A percentile compares a stretch with the other conserved stretches of the same genome.
These are phyloP conservation scores for Meteorus colon DNA, from an alignment of 2,888 invertebrate genomes.

Conservation along the genomic window DNA sequence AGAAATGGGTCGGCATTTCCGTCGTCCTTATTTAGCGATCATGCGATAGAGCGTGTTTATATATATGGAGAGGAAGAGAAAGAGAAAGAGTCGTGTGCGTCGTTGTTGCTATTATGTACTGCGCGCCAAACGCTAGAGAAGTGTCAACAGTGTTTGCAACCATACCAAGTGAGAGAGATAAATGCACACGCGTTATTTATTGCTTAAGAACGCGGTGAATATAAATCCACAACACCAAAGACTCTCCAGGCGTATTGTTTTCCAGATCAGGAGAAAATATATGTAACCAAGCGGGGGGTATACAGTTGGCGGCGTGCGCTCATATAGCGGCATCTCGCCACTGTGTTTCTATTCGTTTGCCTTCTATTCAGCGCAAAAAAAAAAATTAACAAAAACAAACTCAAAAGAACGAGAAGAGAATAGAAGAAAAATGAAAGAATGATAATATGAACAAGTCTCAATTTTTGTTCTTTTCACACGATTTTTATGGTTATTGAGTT, in stretches of 20 bases:
- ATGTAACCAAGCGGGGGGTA: constrained; percentile 60
- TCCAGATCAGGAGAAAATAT: constrained; percentile 73
- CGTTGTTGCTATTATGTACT: background rate
- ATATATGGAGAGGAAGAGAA: background rate
- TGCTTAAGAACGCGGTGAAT: constrained; percentile 65
- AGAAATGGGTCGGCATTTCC: constrained; percentile 68
- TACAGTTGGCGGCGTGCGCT: background rate
- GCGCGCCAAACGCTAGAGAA: constrained; percentile 57
- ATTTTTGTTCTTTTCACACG: background rate
- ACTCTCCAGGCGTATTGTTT: constrained; percentile 67
- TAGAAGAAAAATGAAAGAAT: constrained; percentile 40
- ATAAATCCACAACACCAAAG: constrained; percentile 64
- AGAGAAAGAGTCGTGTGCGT: background rate
- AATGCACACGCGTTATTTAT: constrained; percentile 65
- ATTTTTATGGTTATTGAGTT: background rate
- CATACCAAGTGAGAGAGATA: background rate
- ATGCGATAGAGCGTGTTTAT: constrained; percentile 34
- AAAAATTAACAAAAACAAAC: background rate
- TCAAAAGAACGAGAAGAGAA: constrained; percentile 27
- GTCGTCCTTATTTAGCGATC: constrained; percentile 70
- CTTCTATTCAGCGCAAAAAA: background rate
- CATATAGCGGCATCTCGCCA: constrained; percentile 23
- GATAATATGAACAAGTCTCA: background rate
- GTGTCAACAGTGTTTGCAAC: constrained; percentile 48
- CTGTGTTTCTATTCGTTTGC: constrained; percentile 21